Evolutionary conservation across 2,113 vertebrate genomes (phyloP).

Genomic region (Scortum barcoo): DNA sequence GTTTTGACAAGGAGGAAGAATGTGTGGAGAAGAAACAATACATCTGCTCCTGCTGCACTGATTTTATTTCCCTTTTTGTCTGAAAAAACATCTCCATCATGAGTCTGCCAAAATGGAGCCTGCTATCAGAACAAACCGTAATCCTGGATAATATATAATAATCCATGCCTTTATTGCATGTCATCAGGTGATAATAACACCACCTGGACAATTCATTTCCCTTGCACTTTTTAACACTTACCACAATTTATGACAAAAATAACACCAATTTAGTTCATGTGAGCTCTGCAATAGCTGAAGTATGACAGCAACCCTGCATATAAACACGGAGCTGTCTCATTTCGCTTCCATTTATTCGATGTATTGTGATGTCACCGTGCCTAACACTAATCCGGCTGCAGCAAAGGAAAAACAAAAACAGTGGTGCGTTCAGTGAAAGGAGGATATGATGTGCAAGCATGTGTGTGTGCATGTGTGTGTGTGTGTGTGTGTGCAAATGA

Average conservation of each 20-base stretch:
- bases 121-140: background rate
- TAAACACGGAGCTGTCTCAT: background rate
- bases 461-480: constrained; percentile 1
- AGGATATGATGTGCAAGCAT: constrained; percentile 28
- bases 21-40: no score
- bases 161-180: background rate
- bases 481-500: constrained; percentile 31
- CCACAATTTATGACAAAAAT: background rate
- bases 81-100: no score
- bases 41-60: no score
- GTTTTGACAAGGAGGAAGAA: no score
- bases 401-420: constrained; percentile 4
- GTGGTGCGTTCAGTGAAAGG: constrained; percentile 8
- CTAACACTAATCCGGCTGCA: constrained; percentile 8
- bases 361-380: background rate
- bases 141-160: background rate
- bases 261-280: background rate
- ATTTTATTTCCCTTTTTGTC: no score
- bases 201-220: background rate
- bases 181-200: background rate
- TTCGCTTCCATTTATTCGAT: background rate
- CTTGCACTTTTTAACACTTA: background rate
- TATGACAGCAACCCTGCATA: background rate
- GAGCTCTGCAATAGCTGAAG: no score
- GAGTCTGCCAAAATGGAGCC: background rate